These are phyloP conservation scores for Nycticryphes semicollaris DNA, from an alignment of 2,113 vertebrate genomes.

Conservation along the genomic window DNA sequence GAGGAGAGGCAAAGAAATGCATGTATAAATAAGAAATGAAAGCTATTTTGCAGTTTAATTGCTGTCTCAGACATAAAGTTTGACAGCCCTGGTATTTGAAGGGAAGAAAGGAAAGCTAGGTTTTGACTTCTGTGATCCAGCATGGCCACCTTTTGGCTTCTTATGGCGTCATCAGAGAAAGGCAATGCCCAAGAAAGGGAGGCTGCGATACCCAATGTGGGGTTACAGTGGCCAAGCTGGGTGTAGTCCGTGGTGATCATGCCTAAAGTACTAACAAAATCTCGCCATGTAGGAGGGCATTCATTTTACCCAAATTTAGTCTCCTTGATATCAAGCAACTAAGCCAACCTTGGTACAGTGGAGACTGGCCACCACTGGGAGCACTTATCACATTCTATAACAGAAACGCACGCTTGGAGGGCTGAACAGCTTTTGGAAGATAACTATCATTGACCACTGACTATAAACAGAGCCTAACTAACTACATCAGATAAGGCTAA, in stretches of 20 bases:
- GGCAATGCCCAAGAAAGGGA: neutral
- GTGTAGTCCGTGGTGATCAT: neutral
- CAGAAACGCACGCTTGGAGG: neutral
- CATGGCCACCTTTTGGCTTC: neutral
- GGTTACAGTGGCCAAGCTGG: neutral
- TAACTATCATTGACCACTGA: neutral
- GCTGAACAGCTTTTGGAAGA: neutral
- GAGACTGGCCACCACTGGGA: neutral
- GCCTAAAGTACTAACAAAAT: neutral
- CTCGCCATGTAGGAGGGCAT: neutral
- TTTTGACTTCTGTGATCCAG: neutral
- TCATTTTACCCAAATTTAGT: neutral
- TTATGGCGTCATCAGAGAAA: neutral
- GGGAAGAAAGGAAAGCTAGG: neutral
- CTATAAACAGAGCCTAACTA: neutral
- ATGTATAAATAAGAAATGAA: neutral
- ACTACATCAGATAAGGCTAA: neutral
- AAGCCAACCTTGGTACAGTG: neutral
- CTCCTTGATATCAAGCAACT: neutral
- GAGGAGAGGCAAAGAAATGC: neutral
- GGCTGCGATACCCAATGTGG: neutral
- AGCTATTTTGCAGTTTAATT: neutral
- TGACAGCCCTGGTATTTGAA: neutral
- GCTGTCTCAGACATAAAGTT: neutral
- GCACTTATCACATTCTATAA: neutral